Conservation (phyloP, 2,797 vertebrate species). For the Coilia nasus region DNA sequence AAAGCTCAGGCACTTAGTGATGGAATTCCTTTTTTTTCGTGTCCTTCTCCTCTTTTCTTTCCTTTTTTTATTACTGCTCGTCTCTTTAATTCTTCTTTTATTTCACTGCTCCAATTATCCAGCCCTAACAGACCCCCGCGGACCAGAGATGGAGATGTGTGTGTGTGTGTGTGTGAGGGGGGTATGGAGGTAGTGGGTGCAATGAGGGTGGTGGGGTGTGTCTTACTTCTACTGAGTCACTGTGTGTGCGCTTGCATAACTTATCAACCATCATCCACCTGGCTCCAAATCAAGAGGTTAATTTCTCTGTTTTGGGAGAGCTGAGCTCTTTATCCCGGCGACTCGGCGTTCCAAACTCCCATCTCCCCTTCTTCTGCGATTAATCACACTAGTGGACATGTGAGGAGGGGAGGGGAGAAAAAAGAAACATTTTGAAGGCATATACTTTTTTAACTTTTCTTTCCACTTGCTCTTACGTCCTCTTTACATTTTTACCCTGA, state of each 20-base stretch:
- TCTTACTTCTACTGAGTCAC: too few species aligned
- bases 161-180: background rate
- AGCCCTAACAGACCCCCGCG: background rate
- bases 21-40: background rate
- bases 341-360: background rate
- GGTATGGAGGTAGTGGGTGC: background rate
- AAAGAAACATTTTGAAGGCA: background rate
- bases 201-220: too few species aligned
- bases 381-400: background rate
- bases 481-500: too few species aligned
- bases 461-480: too few species aligned
- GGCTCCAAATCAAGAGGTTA: background rate
- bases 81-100: conserved; percentile 14
- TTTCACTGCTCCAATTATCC: conserved; percentile 13
- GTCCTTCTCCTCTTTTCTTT: background rate
- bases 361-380: background rate
- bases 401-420: background rate
- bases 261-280: conserved; percentile 8
- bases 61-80: background rate
- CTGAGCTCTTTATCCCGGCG: background rate
- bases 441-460: too few species aligned
- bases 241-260: background rate
- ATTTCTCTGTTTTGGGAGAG: background rate
- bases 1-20: conserved; percentile 1
- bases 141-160: background rate